Evolutionary conservation across 2,113 vertebrate species (phyloP), one percentile per base, ranked within the genome.

Genomic region (Fulmarus glacialis): DNA sequence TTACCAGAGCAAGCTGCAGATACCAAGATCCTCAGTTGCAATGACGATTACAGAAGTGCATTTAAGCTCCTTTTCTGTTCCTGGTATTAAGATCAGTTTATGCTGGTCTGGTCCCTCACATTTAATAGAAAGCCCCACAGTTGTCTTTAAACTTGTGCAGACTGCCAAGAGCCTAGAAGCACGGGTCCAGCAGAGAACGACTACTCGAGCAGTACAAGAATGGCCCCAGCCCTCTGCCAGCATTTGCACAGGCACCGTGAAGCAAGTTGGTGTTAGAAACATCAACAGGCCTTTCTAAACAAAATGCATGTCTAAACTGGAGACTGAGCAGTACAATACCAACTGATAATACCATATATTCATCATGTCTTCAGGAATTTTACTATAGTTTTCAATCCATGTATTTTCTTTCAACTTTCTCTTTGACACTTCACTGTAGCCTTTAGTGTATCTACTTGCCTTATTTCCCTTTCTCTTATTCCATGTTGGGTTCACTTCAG

Each of bases 171-270:
- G 8, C 9, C 30, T 43, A 64, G 47, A 47, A 79, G 21, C 8
- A 18, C 16, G 34, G 22, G 48, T 58, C 14, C n/a, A 68, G 19
- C 60, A 58, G 55, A 78, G 27, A 6, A 60, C 12, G 26, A 52
- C 40, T 60, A 55, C 47, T 40, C 2, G 6, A 60, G 6, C 27
- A 43, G 20, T 16, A 26, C 21, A 32, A 7, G 71, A 50, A 18
- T 6, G 4, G 18, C 8, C 42, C 29, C 36, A 47, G 6, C 9
- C 18, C 30, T 42, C 42, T 34, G 36, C 21, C 15, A 45, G 40
- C 36, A 50, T 10, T 29, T 72, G 32, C 77, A 72, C 0, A 0
- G n/a, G 20, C 23, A 71, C 23, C 0, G 0, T 14, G 15, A 71
- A 82, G 24, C 4, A 58, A 55, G 5, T 5, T 81, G 12, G 12